These are phyloP conservation scores for Trichoplax adhaerens DNA, from an alignment of 37 sponge, comb jelly and placozoan species.

Conservation along the genomic window DNA sequence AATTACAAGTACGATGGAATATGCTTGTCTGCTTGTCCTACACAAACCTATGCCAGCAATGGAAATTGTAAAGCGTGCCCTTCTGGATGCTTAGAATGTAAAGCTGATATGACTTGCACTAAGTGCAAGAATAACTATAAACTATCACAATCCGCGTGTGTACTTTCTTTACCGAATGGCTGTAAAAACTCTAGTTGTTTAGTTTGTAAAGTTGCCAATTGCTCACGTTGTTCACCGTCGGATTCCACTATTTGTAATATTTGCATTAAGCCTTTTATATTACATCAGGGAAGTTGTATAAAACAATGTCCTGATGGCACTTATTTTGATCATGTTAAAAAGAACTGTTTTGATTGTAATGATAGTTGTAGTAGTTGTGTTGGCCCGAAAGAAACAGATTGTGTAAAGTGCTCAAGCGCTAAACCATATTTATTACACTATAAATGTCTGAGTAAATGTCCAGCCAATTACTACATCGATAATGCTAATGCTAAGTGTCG, in stretches of 20 bases:
- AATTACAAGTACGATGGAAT: not conserved
- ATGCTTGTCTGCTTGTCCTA: constrained; percentile 7
- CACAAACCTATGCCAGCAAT: not conserved
- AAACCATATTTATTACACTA: no score
- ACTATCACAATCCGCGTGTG: no score
- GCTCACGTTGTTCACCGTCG: no score
- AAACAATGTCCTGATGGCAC: constrained; percentile 4
- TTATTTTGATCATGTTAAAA: not conserved
- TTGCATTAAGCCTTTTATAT: not conserved
- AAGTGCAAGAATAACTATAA: no score
- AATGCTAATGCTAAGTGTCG: not conserved
- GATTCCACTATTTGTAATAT: not conserved
- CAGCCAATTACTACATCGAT: not conserved
- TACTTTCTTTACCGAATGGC: no score
- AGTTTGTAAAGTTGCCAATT: no score
- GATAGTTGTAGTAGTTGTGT: not conserved
- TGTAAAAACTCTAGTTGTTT: no score
- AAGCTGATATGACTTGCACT: no score
- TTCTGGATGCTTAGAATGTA: not conserved
- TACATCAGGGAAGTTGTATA: constrained; percentile 10
- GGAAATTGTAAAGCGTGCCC: not conserved
- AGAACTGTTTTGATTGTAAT: constrained; percentile 6
- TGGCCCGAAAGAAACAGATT: not conserved
- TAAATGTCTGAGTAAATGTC: not conserved
- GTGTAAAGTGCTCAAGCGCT: no score